Evolutionary conservation across 2,888 invertebrate species (phyloP), one percentile per base, ranked within the genome.

Genomic region (Chrysotoxum bicinctum): DNA sequence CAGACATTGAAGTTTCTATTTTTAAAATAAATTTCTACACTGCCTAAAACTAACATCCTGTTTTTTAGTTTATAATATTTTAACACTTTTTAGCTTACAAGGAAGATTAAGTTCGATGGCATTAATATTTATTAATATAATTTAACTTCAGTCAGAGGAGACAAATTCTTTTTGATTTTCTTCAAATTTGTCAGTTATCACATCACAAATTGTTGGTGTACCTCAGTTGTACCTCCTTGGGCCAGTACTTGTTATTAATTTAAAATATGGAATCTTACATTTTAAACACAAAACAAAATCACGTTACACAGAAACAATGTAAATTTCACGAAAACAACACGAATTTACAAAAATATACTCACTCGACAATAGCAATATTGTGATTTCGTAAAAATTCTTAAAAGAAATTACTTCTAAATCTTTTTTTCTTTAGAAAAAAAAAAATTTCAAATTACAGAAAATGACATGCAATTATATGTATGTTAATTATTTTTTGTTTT

Each of bases 211-310:
- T 12, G 6, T 50, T 75, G 50, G 35, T 50, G 43, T 69, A 74
- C 69, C 56, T 35, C 56, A 83, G 10, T 16, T 14, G 16, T 50
- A 10, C 21, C 60, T 23, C 48, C 23, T 56, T 68, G 12, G 78
- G 21, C 78, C 78, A 48, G 45, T 56, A 48, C 40, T 79, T 58
- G 26, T 50, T 32, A 21, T 58, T 50, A 2, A 32, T 35, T 26
- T 16, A 26, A 23, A 40, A 23, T 26, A 14, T n/a, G n/a, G n/a
- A 3, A 16, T 75, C 40, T 21, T 80, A 66, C 10, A 3, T 26
- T 26, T 56, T 50, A 21, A 52, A 77, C 76, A 76, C 66, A 14
- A 68, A 23, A 68, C 14, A 19, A 35, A 76, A 14, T 32, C 58
- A 60, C 68, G 9, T 21, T 10, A 48, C 21, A 70, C 10, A 56